Conservation (phyloP, 2,113 vertebrate genomes). For the Raja brachyura region DNA sequence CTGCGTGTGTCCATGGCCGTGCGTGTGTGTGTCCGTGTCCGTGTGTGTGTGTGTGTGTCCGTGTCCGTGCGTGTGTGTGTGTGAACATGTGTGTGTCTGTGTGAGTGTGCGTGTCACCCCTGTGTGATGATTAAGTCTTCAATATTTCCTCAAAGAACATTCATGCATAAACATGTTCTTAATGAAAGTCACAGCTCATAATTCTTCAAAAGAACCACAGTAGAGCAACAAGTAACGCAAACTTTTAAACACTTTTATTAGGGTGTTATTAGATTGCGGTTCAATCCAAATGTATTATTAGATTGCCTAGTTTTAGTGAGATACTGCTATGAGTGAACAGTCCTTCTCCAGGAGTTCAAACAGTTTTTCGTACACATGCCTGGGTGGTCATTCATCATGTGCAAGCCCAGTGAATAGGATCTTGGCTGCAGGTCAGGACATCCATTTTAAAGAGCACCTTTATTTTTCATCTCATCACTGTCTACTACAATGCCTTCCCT, state of each 20-base stretch:
- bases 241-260: background rate
- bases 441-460: background rate
- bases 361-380: background rate
- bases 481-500: background rate
- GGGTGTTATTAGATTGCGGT: background rate
- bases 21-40: too few relatives aligned
- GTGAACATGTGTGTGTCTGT: too few relatives aligned
- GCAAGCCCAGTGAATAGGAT: background rate
- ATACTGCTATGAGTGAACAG: background rate
- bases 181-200: background rate
- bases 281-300: background rate
- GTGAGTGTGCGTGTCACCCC: too few relatives aligned
- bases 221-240: background rate
- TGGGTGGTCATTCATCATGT: background rate
- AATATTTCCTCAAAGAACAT: background rate
- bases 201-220: background rate
- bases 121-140: background rate
- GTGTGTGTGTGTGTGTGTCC: too few relatives aligned
- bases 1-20: too few relatives aligned
- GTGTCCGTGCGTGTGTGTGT: too few relatives aligned
- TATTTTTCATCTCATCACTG: background rate
- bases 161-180: background rate
- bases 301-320: background rate
- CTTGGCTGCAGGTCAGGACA: background rate
- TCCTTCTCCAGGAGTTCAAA: background rate